phyloP scores from a whole-genome alignment of 2,797 vertebrate genomes.

The Onychomys leucogaster region DNA sequence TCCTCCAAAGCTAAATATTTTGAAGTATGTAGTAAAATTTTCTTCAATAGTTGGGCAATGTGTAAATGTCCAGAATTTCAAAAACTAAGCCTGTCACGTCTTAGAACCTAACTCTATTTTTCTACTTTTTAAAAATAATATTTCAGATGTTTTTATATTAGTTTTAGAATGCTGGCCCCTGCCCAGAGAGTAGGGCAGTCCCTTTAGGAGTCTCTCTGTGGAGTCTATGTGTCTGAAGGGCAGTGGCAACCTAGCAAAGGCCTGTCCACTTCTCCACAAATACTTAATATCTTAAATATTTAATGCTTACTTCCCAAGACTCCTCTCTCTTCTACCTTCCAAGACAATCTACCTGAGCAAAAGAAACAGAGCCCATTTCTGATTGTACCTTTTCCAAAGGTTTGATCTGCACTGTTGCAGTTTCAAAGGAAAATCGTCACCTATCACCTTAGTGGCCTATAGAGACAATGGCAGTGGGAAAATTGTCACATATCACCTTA shows the following conservation, averaged over 20 bases:
- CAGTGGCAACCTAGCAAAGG: background rate
- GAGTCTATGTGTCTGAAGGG: background rate
- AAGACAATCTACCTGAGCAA: background rate
- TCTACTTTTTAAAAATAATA: background rate
- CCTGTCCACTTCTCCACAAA: constrained; percentile 10
- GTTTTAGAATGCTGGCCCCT: background rate
- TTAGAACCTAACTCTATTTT: background rate
- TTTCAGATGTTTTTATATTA: constrained; percentile 36
- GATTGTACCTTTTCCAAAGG: background rate
- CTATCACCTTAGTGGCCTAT: background rate
- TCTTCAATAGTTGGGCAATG: background rate
- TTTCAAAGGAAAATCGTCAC: background rate
- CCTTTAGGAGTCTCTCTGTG: background rate
- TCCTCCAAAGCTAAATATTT: background rate
- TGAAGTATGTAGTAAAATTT: constrained; percentile 44
- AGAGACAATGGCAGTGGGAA: background rate
- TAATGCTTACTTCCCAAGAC: background rate
- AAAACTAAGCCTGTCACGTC: background rate
- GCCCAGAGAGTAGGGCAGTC: background rate
- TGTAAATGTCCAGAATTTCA: constrained; percentile 20
- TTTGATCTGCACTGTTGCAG: background rate
- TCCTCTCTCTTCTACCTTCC: background rate
- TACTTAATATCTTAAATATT: constrained; percentile 24
- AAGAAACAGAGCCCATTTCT: background rate
- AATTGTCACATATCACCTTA: constrained; percentile 10